Conservation (phyloP, 2,888 invertebrate species). For the Adelphocoris suturalis region DNA sequence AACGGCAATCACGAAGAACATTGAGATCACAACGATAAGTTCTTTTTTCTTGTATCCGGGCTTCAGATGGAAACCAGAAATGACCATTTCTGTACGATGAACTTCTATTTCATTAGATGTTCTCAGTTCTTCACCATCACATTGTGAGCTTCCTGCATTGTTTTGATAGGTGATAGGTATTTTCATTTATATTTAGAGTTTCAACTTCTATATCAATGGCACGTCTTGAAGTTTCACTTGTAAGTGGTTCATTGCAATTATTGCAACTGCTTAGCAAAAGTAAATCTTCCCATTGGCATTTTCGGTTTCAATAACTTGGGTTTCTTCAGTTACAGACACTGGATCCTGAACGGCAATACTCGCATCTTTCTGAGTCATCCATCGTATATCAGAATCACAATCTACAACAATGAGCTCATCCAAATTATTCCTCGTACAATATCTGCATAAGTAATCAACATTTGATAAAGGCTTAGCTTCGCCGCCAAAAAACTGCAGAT, state of each 20-base stretch:
- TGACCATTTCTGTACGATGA: not conserved
- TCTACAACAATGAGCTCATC: slow-evolving; percentile 3
- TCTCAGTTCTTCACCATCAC: not conserved
- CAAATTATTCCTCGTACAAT: not conserved
- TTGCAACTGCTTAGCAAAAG: not conserved
- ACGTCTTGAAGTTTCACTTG: too few species aligned
- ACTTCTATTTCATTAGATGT: not conserved
- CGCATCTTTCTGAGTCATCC: not conserved
- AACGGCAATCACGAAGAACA: not conserved
- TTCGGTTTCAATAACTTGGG: too few species aligned
- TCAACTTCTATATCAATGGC: not conserved
- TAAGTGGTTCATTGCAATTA: not conserved
- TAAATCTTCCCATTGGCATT: too few species aligned
- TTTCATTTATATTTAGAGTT: not conserved
- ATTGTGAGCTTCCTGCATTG: not conserved
- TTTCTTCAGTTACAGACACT: too few species aligned
- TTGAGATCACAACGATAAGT: not conserved
- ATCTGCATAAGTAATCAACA: not conserved
- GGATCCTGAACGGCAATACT: too few species aligned
- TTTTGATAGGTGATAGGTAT: not conserved
- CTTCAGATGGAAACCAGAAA: not conserved
- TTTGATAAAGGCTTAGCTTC: not conserved
- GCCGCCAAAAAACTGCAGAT: too few species aligned
- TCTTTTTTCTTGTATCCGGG: not conserved
- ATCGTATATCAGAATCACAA: not conserved